These are phyloP conservation scores for Diplolepis rosae DNA, from an alignment of 2,888 invertebrate species.

Conservation along the genomic window DNA sequence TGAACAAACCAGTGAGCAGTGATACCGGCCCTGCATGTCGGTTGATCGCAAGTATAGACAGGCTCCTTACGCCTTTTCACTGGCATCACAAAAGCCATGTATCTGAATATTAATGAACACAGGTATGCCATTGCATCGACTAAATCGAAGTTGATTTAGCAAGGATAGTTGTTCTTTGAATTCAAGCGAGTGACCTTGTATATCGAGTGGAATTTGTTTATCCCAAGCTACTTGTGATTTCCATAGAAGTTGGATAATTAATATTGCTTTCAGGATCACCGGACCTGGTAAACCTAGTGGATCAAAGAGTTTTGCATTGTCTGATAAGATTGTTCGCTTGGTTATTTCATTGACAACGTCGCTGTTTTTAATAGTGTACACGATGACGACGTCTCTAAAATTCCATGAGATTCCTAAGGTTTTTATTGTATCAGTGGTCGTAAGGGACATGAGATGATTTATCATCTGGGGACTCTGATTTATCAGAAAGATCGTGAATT, in stretches of 20 bases:
- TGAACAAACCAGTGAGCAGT: conserved; percentile 36
- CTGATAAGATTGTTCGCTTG: conserved; percentile 51
- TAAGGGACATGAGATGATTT: conserved; percentile 6
- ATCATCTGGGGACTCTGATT: too few relatives aligned
- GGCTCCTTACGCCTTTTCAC: too few relatives aligned
- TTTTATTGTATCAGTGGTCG: not conserved
- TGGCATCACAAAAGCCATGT: conserved; percentile 53
- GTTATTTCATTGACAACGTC: conserved; percentile 22
- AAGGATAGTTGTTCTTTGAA: too few relatives aligned
- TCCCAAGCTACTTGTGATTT: conserved; percentile 51
- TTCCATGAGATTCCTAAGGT: conserved; percentile 40
- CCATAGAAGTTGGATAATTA: conserved; percentile 49
- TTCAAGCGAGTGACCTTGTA: too few relatives aligned
- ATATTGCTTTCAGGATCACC: conserved; percentile 41
- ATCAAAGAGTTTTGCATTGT: conserved; percentile 53
- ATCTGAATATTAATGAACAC: conserved; percentile 32
- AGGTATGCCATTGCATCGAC: too few relatives aligned
- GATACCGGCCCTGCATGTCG: not conserved
- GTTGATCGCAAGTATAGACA: conserved; percentile 36
- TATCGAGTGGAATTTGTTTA: conserved; percentile 38
- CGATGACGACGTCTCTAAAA: conserved; percentile 29
- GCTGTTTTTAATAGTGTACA: conserved; percentile 4
- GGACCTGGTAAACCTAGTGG: conserved; percentile 51
- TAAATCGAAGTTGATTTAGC: too few relatives aligned
- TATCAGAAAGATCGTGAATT: too few relatives aligned